Evolutionary conservation across 2,888 invertebrate species (phyloP), one percentile per base, ranked within the genome.

Genomic region (Alviniconcha strummeri): DNA sequence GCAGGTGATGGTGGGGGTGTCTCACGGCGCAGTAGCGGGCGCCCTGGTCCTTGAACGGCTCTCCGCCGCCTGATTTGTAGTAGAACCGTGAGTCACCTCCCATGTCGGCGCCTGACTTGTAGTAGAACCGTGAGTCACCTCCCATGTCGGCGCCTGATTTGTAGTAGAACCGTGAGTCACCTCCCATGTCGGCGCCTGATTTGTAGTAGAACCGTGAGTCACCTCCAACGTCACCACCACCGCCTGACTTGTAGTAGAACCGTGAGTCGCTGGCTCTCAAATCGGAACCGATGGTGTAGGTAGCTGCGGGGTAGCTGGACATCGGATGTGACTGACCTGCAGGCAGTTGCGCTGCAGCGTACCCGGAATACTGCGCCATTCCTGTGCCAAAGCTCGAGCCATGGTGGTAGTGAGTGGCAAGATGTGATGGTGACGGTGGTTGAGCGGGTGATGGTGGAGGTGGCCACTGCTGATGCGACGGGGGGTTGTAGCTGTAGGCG

Each of bases 21-120:
- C 82, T 71, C 76, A 87, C 82, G n/a, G 86, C 81, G 60, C 87
- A 88, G 83, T 85, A 87, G 79, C 85, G 84, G 56, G 83, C 67
- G 60, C 78, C 83, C 4, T 86, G 86, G 52, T 90, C 87, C 85
- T 91, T 90, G 77, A 89, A 89, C 54, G 88, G 84, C n/a, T 91
- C 91, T 36, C 89, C 72, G n/a, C 88, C 90, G n/a, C 88, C 78
- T 13, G 78, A 13, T 76, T 90, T 89, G 87, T 91, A 92, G 75
- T 90, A 88, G 60, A 90, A 87, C 19, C 83, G 52, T 19, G 84
- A 64, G 54, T 76, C 90, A 76, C 55, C 87, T 80, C n/a, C 91
- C 89, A 67, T 88, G 80, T 91, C 91, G 52, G 88, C 72, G n/a
- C 88, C 90, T 19, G 78, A 13, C 79, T 90, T 89, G 87, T 91